Percentiles rank a stretch among this genome's conserved stretches.
Evolutionary conservation across 2,113 vertebrate species (phyloP).

Genomic region (Heterochromis multidens): DNA sequence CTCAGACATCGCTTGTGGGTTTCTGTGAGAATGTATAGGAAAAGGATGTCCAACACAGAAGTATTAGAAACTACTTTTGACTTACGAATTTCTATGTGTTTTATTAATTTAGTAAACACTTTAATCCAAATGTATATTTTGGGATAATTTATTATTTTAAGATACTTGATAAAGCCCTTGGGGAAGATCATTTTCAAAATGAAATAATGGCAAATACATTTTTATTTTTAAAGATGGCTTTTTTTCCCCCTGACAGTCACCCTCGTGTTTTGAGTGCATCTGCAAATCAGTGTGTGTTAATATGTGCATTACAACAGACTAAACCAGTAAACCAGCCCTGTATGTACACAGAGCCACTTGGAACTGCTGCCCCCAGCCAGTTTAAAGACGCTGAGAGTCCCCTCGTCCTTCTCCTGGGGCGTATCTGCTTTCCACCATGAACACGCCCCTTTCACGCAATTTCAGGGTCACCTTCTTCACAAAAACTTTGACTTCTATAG

Average conservation of each 20-base stretch:
- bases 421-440: neutral
- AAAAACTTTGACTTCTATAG: too few relatives aligned
- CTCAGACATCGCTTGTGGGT: neutral
- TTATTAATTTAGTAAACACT: too few relatives aligned
- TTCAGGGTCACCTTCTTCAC: too few relatives aligned
- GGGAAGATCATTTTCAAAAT: too few relatives aligned
- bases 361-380: neutral
- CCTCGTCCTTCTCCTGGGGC: neutral
- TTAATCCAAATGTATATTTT: too few relatives aligned
- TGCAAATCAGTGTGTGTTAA: neutral
- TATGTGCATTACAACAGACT: neutral
- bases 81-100: neutral
- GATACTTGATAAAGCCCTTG: too few relatives aligned
- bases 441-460: neutral
- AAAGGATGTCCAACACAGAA: neutral
- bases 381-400: too few relatives aligned
- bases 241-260: neutral
- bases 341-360: neutral
- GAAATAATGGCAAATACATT: too few relatives aligned
- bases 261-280: neutral
- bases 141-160: too few relatives aligned
- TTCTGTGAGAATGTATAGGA: neutral
- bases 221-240: neutral
- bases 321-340: neutral
- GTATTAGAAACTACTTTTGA: neutral